phyloP scores from a whole-genome alignment of 2,888 invertebrate genomes.

The Hydropsyche betteni region DNA sequence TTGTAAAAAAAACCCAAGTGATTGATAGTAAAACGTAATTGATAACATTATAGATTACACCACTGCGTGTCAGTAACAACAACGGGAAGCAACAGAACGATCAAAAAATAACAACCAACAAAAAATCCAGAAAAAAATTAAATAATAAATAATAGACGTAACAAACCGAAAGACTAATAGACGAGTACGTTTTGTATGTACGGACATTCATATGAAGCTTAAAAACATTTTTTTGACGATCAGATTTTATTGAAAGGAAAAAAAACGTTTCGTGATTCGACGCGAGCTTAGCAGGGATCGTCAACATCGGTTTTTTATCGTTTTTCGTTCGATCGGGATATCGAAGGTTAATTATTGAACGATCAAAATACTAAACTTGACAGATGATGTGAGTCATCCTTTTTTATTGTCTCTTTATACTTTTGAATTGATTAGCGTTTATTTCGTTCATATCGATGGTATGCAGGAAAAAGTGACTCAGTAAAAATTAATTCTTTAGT shows the following conservation, averaged over 20 bases:
- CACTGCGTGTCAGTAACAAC: constrained; percentile 40
- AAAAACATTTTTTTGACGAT: neutral
- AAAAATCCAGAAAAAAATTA: constrained; percentile 29
- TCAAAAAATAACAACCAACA: constrained; percentile 35
- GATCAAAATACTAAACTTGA: constrained; percentile 21
- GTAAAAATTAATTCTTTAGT: too few species aligned
- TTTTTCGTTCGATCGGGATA: neutral
- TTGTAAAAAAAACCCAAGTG: constrained; percentile 7
- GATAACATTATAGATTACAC: constrained; percentile 40
- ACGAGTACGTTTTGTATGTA: constrained; percentile 36
- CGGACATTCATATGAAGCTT: neutral
- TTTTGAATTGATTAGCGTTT: neutral
- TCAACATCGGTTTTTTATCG: constrained; percentile 21
- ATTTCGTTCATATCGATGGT: too few species aligned
- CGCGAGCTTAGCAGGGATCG: constrained; percentile 5
- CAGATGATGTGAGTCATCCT: constrained; percentile 13
- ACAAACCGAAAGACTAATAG: constrained; percentile 42
- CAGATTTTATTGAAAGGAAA: constrained; percentile 10
- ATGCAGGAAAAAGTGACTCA: too few species aligned
- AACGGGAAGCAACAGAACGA: constrained; percentile 37
- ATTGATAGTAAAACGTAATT: constrained; percentile 32
- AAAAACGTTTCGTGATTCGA: constrained; percentile 7
- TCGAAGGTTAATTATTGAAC: constrained; percentile 21
- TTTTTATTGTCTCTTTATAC: neutral
- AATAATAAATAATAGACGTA: constrained; percentile 18